Base-by-base conservation (phyloP, 2,797 vertebrate species). In the Pelodytes ibericus region DNA sequence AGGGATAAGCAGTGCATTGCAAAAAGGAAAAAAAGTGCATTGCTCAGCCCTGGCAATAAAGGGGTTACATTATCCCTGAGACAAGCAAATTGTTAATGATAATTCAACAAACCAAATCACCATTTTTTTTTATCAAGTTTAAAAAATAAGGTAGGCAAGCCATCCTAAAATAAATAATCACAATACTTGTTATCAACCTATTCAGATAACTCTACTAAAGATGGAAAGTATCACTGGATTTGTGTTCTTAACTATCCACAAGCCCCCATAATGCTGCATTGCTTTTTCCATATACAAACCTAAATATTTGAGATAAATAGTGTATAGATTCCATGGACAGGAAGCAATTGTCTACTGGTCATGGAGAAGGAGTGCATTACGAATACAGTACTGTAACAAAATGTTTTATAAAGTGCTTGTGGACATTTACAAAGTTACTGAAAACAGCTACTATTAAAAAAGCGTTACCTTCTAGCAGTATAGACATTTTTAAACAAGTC, bases 361-460 rank as follows among this genome's bases (percentile, higher is more conserved):
- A 44, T 16, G 3, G 15, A 13, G 18, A 44, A 44, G 41, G 18
- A 44, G 13, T 13, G 1, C 3, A 9, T 44, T 44, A 13, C 1
- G 33, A 27, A 15, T n/a, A n/a, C 47, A 73, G 26, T 26, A 51
- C 22, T 18, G 16, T 39, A 53, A 84, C 57, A 62, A 87, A 72
- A 62, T 62, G 62, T 77, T 87, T 85, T 86, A 86, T 87, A 90
- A 90, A 89, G 86, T 89, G 86, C n/a, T n/a, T n/a, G n/a, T n/a
- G n/a, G n/a, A n/a, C 86, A 78, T 86, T 81, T 83, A 88, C 81
- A 82, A 81, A 85, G 71, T 82, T 83, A 57, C 71, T 84, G n/a
- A 51, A 61, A 72, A 47, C 29, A 36, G 3, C 18, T 51, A 51
- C 22, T n/a, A 25, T 49, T 33, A 24, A 10, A 25, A 74, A 5